Base-by-base conservation (phyloP, 2,888 invertebrate species). In the Andrena hattorfiana region DNA sequence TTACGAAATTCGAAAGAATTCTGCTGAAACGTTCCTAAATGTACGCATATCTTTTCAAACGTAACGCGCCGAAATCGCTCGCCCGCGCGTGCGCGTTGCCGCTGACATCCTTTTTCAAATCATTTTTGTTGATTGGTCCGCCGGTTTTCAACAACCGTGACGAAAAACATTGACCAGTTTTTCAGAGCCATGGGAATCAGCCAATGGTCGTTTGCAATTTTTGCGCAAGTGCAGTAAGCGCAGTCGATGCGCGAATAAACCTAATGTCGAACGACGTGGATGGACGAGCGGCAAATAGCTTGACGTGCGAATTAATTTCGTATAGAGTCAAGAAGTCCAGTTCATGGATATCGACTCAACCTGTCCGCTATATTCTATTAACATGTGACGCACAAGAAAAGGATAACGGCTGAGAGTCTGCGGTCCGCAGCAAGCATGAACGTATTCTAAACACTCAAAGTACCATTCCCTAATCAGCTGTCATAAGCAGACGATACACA, bases 401-500 rank as follows among this genome's bases (percentile, higher is more conserved):
- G 60, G 66, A 64, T 60, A 63, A 76, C 62, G 77, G 64, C 48
- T 75, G 64, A 68, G 72, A n/a, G 62, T 66, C 68, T 75, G 69
- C 70, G 20, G 23, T 54, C 54, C 51, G 54, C 62, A 64, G 79
- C 26, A 51, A 82, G 71, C 76, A 85, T 84, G 75, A 82, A 83
- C 54, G 62, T 64, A 62, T 79, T 71, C 35, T 67, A 77, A 74
- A 67, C 75, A 79, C 66, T 77, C 76, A 49, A 60, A 83, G 71
- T 79, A 79, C 86, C 84, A 85, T 85, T 87, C 87, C 85, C 84
- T 85, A 86, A 88, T 89, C 90, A 92, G 89, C 92, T 91, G 92
- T 91, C 90, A 90, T 82, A 67, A 91, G 92, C 92, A 92, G 91
- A 92, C 91, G 91, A 91, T 89, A 88, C 42, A 32, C 81, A 77